Conservation (phyloP, 2,797 vertebrate genomes). For the Pangasius krempfi region DNA sequence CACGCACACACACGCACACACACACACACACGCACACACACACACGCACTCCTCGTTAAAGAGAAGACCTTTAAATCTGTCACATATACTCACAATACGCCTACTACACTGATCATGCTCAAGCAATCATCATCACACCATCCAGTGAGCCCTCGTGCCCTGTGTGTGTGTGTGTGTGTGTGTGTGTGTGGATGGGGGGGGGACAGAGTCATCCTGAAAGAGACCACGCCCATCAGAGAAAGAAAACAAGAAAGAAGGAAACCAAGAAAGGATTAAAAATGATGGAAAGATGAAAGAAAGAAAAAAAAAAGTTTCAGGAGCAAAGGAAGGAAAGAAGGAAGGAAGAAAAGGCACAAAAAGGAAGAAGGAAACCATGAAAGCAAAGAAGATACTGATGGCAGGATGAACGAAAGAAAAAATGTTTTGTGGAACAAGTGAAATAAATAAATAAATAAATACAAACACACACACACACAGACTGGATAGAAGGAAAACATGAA, state of each 20-base stretch:
- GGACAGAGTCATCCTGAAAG: background rate
- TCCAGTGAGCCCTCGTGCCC: background rate
- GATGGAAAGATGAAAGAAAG: background rate
- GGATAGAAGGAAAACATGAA: background rate
- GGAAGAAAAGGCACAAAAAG: background rate
- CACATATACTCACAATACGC: background rate
- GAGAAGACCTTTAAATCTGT: slow-evolving; percentile 15
- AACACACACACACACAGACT: background rate
- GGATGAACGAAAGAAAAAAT: background rate
- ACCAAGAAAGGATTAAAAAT: background rate
- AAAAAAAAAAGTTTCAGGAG: background rate
- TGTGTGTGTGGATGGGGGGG: background rate
- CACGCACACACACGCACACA: slow-evolving; percentile 25
- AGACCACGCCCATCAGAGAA: background rate
- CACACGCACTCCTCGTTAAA: slow-evolving; percentile 27
- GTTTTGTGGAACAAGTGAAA: too few relatives aligned
- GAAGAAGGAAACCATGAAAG: background rate
- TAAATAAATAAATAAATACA: too few relatives aligned
- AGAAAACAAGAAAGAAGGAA: background rate
- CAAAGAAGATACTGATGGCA: background rate
- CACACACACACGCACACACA: slow-evolving; percentile 53
- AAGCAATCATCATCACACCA: slow-evolving; percentile 6
- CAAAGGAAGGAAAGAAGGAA: background rate
- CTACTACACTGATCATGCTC: background rate
- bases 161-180: too few relatives aligned